phyloP scores from a whole-genome alignment of 2,888 invertebrate species.

The Zelleria hepariella region DNA sequence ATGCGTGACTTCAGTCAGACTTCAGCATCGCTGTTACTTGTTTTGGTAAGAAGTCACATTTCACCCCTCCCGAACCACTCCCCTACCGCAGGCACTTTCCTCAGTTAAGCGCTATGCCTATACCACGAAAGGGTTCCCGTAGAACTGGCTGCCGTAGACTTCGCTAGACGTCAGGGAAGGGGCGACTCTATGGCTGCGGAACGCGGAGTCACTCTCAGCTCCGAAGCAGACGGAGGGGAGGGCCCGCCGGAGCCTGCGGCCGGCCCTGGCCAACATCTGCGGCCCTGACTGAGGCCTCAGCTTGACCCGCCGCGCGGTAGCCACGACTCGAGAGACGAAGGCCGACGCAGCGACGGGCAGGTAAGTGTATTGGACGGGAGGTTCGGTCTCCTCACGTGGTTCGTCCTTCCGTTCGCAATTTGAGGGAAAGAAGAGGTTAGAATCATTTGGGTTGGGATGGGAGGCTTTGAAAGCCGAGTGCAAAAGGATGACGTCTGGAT shows the following conservation, averaged over 20 bases:
- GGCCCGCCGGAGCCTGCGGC: constrained; percentile 16
- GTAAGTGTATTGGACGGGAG: constrained; percentile 43
- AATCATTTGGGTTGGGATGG: neutral
- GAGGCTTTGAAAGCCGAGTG: neutral
- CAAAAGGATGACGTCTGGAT: neutral
- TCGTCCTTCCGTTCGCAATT: constrained; percentile 1
- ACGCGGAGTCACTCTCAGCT: constrained; percentile 25
- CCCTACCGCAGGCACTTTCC: no score
- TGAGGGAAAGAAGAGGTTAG: neutral
- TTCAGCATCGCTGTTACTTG: no score
- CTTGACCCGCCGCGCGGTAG: constrained; percentile 24
- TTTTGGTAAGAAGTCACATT: no score
- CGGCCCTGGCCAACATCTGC: constrained; percentile 11
- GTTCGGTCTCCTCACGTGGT: neutral
- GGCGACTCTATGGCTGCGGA: constrained; percentile 32
- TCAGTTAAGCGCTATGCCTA: no score
- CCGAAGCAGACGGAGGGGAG: constrained; percentile 44
- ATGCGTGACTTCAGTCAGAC: no score
- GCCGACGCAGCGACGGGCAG: constrained; percentile 43
- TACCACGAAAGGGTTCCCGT: constrained; percentile 58
- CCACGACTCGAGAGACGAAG: constrained; percentile 25
- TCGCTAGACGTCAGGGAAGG: constrained; percentile 40
- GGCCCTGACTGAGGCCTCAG: neutral
- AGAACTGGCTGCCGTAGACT: constrained; percentile 46
- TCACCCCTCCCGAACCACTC: no score